Evolutionary conservation across 2,113 vertebrate genomes (phyloP), one percentile per base, ranked within the genome.

Genomic region (Centropristis striata): DNA sequence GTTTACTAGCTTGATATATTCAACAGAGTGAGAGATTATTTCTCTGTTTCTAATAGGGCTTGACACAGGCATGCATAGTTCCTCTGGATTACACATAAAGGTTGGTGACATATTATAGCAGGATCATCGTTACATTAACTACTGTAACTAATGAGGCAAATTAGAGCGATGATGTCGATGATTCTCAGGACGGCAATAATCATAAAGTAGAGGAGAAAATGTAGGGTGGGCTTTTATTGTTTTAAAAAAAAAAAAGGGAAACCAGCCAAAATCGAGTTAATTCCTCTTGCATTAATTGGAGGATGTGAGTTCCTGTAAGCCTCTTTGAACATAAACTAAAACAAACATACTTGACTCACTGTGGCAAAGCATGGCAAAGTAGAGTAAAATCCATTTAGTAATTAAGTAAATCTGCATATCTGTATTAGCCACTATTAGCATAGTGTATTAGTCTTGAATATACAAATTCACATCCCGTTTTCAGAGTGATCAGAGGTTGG

Each of bases 321-420:
- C 86, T 84, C 88, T 90, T 84, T 89, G 53, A 90, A 90, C 86
- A 75, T 75, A 88, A 89, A 88, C 80, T 87, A 91, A 87, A 92
- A 90, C 87, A 91, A 94, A 94, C 85, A 91, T 60, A 90, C 87
- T 93, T 90, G 86, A 92, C 87, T 90, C 78, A 75, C 79, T 86
- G 80, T 73, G 83, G 85, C 84, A 84, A 86, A 87, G 79, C 84
- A 85, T 78, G 55, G 85, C 80, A 81, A 87, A 90, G 83, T 51
- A 23, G 88, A 89, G 83, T 84, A 87, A 92, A 93, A 93, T 86
- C 88, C 87, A 88, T 83, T 93, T 92, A 83, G 84, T 94, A 92
- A 94, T 94, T 92, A 92, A 90, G 84, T 86, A 92, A 95, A 95
- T 94, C 92, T 94, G 91, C 93, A 94, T 93, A 93, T 93, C 93